Evolutionary conservation across 2,797 vertebrate species (phyloP).

Genomic region (Fratercula arctica): DNA sequence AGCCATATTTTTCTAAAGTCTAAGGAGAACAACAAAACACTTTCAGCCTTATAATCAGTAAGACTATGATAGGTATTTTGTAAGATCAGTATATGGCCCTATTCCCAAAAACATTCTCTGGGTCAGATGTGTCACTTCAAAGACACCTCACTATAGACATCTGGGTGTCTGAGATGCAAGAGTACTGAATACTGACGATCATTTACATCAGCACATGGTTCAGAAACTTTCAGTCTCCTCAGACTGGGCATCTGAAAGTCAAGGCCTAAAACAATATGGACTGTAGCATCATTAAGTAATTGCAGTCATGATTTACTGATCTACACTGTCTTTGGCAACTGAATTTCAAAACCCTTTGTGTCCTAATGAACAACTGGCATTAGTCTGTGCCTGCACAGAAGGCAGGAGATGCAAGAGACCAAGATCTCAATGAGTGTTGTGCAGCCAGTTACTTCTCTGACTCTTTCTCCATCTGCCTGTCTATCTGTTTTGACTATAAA

Average conservation of each 20-base stretch:
- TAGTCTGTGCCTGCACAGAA: not conserved
- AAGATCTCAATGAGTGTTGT: not conserved
- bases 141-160: not conserved
- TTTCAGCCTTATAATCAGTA: not conserved
- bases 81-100: not conserved
- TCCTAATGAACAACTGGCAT: not conserved
- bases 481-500: not conserved
- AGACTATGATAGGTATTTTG: not conserved
- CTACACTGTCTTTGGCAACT: not conserved
- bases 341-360: not conserved
- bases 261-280: not conserved
- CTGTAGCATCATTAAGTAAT: not conserved
- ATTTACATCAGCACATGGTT: not conserved
- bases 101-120: not conserved
- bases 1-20: not conserved
- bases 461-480: not conserved
- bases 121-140: not conserved
- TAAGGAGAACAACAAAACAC: not conserved
- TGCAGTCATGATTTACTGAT: not conserved
- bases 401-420: not conserved
- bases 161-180: not conserved
- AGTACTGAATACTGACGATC: not conserved
- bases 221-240: not conserved
- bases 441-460: not conserved
- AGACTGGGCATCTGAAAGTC: not conserved